phyloP scores from a whole-genome alignment of 2,888 invertebrate genomes.

The Synergus laeviventris region DNA sequence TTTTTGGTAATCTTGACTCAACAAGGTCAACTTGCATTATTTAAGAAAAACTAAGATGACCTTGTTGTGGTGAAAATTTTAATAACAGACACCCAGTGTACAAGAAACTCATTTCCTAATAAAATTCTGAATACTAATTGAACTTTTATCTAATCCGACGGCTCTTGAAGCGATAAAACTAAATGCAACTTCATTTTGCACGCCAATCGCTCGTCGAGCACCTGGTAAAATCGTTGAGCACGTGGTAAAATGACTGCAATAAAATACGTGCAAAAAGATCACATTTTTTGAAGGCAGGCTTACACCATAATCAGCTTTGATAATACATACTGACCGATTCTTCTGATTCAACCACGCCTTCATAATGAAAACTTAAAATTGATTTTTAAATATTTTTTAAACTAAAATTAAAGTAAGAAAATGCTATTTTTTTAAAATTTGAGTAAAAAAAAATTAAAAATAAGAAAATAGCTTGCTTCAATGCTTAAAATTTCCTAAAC shows the following conservation, averaged over 20 bases:
- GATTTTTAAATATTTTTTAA: no score
- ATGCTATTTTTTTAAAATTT: no score
- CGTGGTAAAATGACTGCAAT: background rate
- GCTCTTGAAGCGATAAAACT: conserved; percentile 21
- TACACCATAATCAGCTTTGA: background rate
- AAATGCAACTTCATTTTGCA: conserved; percentile 41
- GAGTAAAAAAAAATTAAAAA: no score
- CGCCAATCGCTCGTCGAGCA: background rate
- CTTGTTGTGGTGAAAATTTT: background rate
- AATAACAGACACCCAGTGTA: background rate
- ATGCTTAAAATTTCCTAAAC: no score
- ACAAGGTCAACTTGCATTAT: no score
- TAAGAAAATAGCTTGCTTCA: no score
- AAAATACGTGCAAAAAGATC: background rate
- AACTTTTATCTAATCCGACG: background rate
- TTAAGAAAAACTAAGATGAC: background rate
- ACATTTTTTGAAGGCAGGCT: background rate
- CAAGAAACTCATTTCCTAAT: background rate
- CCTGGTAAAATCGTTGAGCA: conserved; percentile 3
- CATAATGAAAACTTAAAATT: no score
- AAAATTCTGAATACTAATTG: background rate
- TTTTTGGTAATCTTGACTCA: no score
- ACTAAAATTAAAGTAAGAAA: no score
- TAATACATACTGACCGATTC: background rate
- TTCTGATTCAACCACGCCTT: background rate